These are phyloP conservation scores for Bagarius yarrelli DNA, from an alignment of 2,113 vertebrate species.

Conservation along the genomic window DNA sequence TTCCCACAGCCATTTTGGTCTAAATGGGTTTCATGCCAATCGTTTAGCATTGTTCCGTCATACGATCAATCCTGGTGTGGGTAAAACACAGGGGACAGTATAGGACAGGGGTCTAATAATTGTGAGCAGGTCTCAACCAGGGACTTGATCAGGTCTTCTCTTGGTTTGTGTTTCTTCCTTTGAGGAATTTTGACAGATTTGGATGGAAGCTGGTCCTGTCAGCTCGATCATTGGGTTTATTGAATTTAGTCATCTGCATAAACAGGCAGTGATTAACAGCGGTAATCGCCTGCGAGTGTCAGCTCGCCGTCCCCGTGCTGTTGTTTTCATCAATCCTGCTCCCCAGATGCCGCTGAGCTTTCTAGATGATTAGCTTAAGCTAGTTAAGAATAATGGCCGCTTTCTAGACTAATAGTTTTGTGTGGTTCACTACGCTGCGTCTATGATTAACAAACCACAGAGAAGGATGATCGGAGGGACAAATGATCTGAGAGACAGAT, in stretches of 20 bases:
- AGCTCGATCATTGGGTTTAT: slow-evolving; percentile 28
- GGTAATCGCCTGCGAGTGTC: slow-evolving; percentile 47
- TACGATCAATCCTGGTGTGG: neutral
- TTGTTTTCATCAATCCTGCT: slow-evolving; percentile 40
- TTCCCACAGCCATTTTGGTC: neutral
- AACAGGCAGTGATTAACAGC: slow-evolving; percentile 48
- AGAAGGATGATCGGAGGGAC: too few relatives aligned
- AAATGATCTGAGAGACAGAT: too few relatives aligned
- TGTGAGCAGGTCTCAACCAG: too few relatives aligned
- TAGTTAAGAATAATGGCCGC: slow-evolving; percentile 32
- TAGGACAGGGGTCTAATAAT: neutral
- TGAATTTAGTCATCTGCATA: slow-evolving; percentile 52
- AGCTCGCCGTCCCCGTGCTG: slow-evolving; percentile 29
- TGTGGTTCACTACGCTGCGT: too few relatives aligned
- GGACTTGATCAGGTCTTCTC: neutral
- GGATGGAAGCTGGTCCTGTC: slow-evolving; percentile 22
- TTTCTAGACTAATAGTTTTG: neutral
- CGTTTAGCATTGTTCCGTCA: neutral
- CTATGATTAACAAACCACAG: too few relatives aligned
- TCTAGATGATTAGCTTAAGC: slow-evolving; percentile 33
- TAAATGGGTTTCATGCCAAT: slow-evolving; percentile 14
- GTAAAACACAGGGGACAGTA: neutral
- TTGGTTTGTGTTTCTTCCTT: neutral
- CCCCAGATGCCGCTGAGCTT: slow-evolving; percentile 10
- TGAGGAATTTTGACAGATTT: slow-evolving; percentile 17